Conservation (phyloP, 1,140 invertebrate species). For the Drosophila arawakana region DNA sequence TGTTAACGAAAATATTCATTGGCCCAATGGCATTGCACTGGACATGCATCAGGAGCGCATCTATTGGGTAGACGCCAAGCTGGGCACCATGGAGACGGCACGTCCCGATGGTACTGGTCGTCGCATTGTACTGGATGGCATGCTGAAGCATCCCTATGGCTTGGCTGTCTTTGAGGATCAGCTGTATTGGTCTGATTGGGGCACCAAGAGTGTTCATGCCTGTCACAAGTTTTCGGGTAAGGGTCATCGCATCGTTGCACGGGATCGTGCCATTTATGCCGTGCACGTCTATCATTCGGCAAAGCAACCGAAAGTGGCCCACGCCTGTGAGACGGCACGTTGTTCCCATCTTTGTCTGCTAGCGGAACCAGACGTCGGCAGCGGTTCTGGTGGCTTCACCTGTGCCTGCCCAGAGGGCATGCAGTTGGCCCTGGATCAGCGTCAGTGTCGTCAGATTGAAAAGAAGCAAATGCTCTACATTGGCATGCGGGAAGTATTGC, state of each 20-base stretch:
- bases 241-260: conserved; percentile 85
- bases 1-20: conserved; percentile 88
- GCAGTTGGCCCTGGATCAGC: conserved; percentile 85
- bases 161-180: conserved; percentile 94
- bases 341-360: conserved; percentile 94
- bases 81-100: conserved; percentile 90
- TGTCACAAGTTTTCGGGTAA: conserved; percentile 90
- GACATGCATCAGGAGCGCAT: conserved; percentile 92
- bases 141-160: conserved; percentile 91
- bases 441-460: conserved; percentile 85
- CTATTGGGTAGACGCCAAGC: conserved; percentile 92
- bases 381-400: conserved; percentile 84
- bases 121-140: conserved; percentile 86
- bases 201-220: conserved; percentile 87
- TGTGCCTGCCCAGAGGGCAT: conserved; percentile 93
- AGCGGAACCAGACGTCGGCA: conserved; percentile 85
- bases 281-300: conserved; percentile 89
- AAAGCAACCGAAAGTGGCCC: conserved; percentile 85
- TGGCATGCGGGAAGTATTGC: conserved; percentile 78
- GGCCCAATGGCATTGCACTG: conserved; percentile 95
- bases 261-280: conserved; percentile 86
- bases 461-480: conserved; percentile 84
- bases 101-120: conserved; percentile 90
- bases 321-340: conserved; percentile 88
- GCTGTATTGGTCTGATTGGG: conserved; percentile 95